Conservation (phyloP, 2,888 invertebrate species). For the Nowickia ferox region DNA sequence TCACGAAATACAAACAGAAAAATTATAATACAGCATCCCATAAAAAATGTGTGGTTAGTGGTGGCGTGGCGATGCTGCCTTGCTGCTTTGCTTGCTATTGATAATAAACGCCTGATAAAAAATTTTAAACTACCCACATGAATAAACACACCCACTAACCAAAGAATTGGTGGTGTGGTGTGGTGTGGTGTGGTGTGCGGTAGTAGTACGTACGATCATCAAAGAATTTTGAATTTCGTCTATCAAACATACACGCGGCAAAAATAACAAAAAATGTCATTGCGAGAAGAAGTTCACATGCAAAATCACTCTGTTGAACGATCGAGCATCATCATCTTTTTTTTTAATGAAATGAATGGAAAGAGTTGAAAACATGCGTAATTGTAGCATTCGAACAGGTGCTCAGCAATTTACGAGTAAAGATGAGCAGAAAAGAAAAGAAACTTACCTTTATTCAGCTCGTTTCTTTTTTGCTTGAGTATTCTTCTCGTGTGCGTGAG, state of each 20-base stretch:
- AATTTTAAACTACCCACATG: slow-evolving; percentile 58
- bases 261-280: slow-evolving; percentile 37
- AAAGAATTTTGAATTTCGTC: background rate
- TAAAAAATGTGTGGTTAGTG: background rate
- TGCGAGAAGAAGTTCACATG: no score
- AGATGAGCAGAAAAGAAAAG: background rate
- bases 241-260: background rate
- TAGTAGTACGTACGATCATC: no score
- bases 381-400: slow-evolving; percentile 71
- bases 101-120: slow-evolving; percentile 49
- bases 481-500: slow-evolving; percentile 24
- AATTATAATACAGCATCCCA: slow-evolving; percentile 48
- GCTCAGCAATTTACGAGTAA: slow-evolving; percentile 53
- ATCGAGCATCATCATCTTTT: background rate
- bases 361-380: slow-evolving; percentile 70
- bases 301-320: no score
- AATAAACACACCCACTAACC: slow-evolving; percentile 41
- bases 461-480: background rate
- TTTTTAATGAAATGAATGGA: slow-evolving; percentile 13
- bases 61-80: background rate
- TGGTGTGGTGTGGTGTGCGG: background rate
- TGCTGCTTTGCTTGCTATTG: slow-evolving; percentile 9
- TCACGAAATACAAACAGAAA: slow-evolving; percentile 37
- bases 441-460: background rate
- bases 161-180: background rate